These are phyloP conservation scores for Parnassius glacialis DNA, from an alignment of 2,888 invertebrate species.

Conservation along the genomic window DNA sequence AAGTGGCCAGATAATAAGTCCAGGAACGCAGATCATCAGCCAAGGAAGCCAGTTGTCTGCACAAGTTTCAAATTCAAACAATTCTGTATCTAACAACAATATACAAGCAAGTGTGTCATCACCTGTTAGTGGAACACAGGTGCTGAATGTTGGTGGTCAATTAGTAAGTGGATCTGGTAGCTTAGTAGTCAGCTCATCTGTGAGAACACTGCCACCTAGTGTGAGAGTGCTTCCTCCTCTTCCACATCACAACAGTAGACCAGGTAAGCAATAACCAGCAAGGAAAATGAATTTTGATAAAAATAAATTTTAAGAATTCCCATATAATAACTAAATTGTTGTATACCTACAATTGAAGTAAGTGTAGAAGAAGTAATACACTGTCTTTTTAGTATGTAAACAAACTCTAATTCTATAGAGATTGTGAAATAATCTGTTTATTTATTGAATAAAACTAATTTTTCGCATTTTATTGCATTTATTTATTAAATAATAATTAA, in stretches of 20 bases:
- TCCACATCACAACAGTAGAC: constrained; percentile 64
- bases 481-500: too few species aligned
- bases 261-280: constrained; percentile 47
- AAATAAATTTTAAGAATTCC: too few species aligned
- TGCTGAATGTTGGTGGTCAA: constrained; percentile 64
- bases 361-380: too few species aligned
- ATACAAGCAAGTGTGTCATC: constrained; percentile 53
- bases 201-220: constrained; percentile 66
- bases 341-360: too few species aligned
- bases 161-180: constrained; percentile 59
- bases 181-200: constrained; percentile 65
- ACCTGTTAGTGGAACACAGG: constrained; percentile 54
- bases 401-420: too few species aligned
- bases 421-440: too few species aligned
- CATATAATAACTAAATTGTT: too few species aligned
- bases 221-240: constrained; percentile 69
- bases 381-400: too few species aligned
- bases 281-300: neutral
- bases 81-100: constrained; percentile 42
- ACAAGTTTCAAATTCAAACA: constrained; percentile 55
- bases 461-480: too few species aligned
- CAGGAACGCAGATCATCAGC: constrained; percentile 72
- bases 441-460: too few species aligned
- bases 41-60: constrained; percentile 70
- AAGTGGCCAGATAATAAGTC: constrained; percentile 61